Conservation (phyloP, 2,113 vertebrate species). For the Canis aureus region DNA sequence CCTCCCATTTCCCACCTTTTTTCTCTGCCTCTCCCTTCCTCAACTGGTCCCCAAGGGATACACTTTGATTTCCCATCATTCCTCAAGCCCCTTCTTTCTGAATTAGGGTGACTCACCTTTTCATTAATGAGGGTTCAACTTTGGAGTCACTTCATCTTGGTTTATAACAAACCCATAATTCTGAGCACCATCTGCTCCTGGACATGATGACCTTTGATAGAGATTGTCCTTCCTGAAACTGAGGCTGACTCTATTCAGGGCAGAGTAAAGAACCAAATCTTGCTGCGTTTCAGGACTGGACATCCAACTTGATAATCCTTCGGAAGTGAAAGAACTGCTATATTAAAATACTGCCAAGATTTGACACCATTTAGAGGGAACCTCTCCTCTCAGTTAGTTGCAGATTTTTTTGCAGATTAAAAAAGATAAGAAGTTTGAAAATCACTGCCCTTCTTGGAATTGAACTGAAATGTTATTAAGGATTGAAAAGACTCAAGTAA, state of each 20-base stretch:
- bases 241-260: not conserved
- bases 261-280: not conserved
- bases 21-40: not conserved
- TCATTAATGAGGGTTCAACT: not conserved
- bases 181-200: not conserved
- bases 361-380: not conserved
- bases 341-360: not conserved
- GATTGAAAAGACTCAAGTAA: not conserved
- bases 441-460: not conserved
- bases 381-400: not conserved
- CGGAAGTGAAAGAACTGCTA: not conserved
- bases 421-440: conserved; percentile 32
- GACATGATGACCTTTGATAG: not conserved
- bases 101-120: not conserved
- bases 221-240: not conserved
- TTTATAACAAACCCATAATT: not conserved
- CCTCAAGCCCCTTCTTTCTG: not conserved
- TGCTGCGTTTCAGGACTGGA: not conserved
- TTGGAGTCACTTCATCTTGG: not conserved
- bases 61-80: not conserved
- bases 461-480: conserved; percentile 4
- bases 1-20: not conserved
- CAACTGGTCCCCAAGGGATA: not conserved
- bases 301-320: not conserved
- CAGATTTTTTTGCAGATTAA: conserved; percentile 22